Evolutionary conservation across 2,888 invertebrate genomes (phyloP).

Genomic region (Amblyjoppa fuscipennis): DNA sequence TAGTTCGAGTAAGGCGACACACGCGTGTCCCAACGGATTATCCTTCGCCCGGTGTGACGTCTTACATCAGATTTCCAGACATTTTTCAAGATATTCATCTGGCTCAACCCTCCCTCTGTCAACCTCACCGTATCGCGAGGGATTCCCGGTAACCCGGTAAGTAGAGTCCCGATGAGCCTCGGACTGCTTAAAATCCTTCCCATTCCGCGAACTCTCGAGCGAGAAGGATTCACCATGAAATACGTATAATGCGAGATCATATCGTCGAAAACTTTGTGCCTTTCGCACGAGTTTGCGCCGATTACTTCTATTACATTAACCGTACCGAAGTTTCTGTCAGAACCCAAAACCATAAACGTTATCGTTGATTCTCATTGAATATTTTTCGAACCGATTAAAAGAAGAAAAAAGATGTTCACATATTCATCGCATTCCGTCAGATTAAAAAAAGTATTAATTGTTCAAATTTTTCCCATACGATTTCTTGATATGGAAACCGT

Average conservation of each 20-base stretch:
- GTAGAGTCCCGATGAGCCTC: conserved; percentile 5
- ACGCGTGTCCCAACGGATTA: conserved; percentile 28
- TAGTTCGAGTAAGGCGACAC: conserved; percentile 5
- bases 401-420: not conserved
- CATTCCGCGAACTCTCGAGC: not conserved
- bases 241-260: conserved; percentile 16
- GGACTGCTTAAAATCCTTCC: conserved; percentile 43
- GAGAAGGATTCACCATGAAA: not conserved
- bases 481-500: too few species aligned
- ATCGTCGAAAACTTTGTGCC: not conserved
- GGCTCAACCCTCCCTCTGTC: not conserved
- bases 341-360: not conserved
- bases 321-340: not conserved
- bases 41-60: conserved; percentile 26
- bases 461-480: too few species aligned
- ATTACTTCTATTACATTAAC: conserved; percentile 8
- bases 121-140: not conserved
- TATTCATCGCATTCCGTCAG: not conserved
- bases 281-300: not conserved
- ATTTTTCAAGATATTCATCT: conserved; percentile 38
- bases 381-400: not conserved
- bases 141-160: conserved; percentile 5
- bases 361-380: not conserved
- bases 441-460: too few species aligned
- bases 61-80: conserved; percentile 8